Conservation (phyloP, 2,888 invertebrate species). For the Pediacus dermestoides region DNA sequence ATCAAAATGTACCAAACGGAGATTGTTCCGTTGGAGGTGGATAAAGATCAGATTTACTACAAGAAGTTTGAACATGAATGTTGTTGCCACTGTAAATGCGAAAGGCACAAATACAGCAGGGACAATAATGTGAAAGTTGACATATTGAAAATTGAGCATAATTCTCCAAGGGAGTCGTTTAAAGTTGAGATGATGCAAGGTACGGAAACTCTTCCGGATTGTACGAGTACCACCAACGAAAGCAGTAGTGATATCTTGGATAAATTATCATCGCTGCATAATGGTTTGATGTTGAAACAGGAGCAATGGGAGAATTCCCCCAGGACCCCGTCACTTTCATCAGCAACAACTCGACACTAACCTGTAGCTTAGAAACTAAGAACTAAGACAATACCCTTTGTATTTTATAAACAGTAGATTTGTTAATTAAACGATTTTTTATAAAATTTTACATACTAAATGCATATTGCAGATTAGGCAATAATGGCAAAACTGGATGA, state of each 20-base stretch:
- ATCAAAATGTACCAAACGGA: conserved; percentile 49
- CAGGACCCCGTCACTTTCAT: conserved; percentile 30
- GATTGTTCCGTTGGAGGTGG: conserved; percentile 55
- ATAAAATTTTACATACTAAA: conserved; percentile 14
- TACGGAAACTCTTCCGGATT: conserved; percentile 9
- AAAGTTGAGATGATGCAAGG: conserved; percentile 10
- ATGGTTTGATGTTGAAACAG: conserved; percentile 53
- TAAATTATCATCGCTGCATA: conserved; percentile 46
- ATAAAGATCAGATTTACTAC: conserved; percentile 49
- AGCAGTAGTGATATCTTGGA: conserved; percentile 39
- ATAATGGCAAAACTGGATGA: conserved; percentile 77
- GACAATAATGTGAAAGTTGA: conserved; percentile 47
- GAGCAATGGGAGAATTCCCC: conserved; percentile 53
- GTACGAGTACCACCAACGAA: conserved; percentile 19
- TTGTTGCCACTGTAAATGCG: conserved; percentile 46
- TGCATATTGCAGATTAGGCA: conserved; percentile 13
- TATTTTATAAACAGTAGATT: neutral
- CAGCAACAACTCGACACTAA: too few relatives aligned
- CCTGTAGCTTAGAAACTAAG: too few relatives aligned
- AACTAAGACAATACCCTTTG: too few relatives aligned
- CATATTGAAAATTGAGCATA: conserved; percentile 39
- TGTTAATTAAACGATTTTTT: conserved; percentile 16
- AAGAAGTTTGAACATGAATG: conserved; percentile 36
- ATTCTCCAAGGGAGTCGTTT: conserved; percentile 26
- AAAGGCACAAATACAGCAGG: conserved; percentile 40